Percentiles rank a stretch among this genome's conserved stretches.
Evolutionary conservation across 2,888 invertebrate genomes (phyloP).

Genomic region (Parapristionchus giblindavisi): DNA sequence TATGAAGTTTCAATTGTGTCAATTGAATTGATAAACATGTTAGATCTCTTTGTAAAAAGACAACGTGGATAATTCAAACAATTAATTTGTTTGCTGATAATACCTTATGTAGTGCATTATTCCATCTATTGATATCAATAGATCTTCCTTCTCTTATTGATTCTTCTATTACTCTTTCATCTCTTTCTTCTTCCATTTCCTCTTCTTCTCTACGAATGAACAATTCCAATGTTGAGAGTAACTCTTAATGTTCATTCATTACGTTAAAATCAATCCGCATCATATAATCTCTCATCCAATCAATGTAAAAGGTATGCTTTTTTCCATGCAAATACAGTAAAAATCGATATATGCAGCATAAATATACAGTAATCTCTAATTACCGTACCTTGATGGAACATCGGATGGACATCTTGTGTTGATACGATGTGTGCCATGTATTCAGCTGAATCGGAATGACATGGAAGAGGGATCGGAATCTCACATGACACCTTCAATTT

Average conservation of each 20-base stretch:
- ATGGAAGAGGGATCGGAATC: conserved; percentile 35
- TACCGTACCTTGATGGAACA: conserved; percentile 28
- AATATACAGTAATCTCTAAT: neutral
- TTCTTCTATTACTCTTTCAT: conserved; percentile 23
- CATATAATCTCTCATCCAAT: neutral
- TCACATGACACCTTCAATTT: conserved; percentile 23
- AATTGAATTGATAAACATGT: no score
- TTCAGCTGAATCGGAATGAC: conserved; percentile 17
- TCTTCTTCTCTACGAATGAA: conserved; percentile 36
- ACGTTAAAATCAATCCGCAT: no score
- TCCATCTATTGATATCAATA: conserved; percentile 30
- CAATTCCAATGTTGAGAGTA: neutral
- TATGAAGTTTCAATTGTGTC: no score
- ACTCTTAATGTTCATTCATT: conserved; percentile 3
- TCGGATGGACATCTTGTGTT: conserved; percentile 18
- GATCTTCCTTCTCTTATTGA: conserved; percentile 27
- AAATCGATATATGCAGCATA: no score
- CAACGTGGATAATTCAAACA: no score
- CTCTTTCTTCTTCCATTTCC: conserved; percentile 31
- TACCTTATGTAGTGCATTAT: neutral
- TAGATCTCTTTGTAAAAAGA: no score
- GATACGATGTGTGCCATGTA: conserved; percentile 25
- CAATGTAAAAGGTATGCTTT: neutral
- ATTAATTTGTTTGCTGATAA: no score
- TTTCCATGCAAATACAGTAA: no score